These are phyloP conservation scores for Aramus guarauna DNA, from an alignment of 2,113 vertebrate species.

Conservation along the genomic window DNA sequence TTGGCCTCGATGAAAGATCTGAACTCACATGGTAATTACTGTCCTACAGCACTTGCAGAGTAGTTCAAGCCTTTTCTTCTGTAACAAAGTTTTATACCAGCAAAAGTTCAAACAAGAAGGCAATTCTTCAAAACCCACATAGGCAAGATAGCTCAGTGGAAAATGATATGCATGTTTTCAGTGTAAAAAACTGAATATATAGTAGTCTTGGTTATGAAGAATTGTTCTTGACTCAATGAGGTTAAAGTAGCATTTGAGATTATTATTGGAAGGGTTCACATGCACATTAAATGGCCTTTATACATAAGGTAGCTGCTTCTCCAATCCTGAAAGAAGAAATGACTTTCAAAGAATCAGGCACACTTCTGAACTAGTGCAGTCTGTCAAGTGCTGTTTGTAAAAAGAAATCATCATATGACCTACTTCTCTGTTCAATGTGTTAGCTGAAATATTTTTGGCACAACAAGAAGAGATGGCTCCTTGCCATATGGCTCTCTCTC, in stretches of 20 bases:
- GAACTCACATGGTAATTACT: not conserved
- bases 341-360: not conserved
- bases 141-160: not conserved
- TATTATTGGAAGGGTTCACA: not conserved
- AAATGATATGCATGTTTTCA: not conserved
- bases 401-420: slow-evolving; percentile 7
- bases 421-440: not conserved
- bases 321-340: not conserved
- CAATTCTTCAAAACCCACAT: not conserved
- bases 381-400: not conserved
- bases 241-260: not conserved
- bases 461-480: not conserved
- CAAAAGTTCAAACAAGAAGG: not conserved
- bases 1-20: not conserved
- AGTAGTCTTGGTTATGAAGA: not conserved
- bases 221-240: not conserved
- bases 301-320: not conserved
- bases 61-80: not conserved
- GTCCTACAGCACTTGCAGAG: not conserved
- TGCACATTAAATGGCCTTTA: not conserved
- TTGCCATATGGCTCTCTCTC: not conserved
- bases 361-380: not conserved
- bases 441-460: slow-evolving; percentile 15
- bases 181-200: not conserved
- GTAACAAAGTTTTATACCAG: not conserved